Percentiles rank a stretch among this genome's conserved stretches.
Conservation (phyloP, 2,797 vertebrate species). For the Fratercula arctica region DNA sequence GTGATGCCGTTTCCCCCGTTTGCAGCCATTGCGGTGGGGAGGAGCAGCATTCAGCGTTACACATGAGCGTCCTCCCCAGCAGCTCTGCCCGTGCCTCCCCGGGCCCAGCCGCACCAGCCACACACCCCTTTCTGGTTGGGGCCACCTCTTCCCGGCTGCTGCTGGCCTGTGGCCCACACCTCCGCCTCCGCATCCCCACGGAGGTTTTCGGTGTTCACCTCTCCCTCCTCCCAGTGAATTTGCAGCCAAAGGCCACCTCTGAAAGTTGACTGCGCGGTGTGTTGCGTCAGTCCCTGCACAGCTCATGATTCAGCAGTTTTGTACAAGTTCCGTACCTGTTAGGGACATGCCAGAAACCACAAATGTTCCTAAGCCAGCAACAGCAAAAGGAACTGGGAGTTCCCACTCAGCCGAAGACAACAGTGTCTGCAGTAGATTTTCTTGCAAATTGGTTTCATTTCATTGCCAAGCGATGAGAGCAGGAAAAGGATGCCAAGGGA, state of each 20-base stretch:
- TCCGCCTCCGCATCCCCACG: background rate
- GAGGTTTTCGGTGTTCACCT: background rate
- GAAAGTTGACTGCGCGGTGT: background rate
- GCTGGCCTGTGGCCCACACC: background rate
- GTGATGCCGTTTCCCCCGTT: fast-evolving
- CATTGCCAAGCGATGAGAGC: background rate
- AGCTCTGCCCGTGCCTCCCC: background rate
- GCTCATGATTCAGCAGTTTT: slow-evolving; percentile 39
- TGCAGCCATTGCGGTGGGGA: fast-evolving
- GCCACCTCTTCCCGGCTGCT: background rate
- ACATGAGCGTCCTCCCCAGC: background rate
- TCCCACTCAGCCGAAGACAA: background rate
- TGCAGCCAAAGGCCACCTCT: slow-evolving; percentile 31
- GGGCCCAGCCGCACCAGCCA: background rate
- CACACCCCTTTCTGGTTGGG: background rate
- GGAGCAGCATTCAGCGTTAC: background rate
- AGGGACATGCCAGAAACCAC: slow-evolving; percentile 45
- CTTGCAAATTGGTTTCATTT: background rate
- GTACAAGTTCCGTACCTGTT: slow-evolving; percentile 29
- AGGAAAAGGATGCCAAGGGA: background rate
- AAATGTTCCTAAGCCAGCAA: slow-evolving; percentile 19
- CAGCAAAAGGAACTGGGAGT: slow-evolving; percentile 32
- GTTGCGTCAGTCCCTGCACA: background rate
- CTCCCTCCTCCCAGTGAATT: background rate
- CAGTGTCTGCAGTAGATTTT: background rate